phyloP scores from a whole-genome alignment of 2,113 vertebrate species.

The Perognathus longimembris region DNA sequence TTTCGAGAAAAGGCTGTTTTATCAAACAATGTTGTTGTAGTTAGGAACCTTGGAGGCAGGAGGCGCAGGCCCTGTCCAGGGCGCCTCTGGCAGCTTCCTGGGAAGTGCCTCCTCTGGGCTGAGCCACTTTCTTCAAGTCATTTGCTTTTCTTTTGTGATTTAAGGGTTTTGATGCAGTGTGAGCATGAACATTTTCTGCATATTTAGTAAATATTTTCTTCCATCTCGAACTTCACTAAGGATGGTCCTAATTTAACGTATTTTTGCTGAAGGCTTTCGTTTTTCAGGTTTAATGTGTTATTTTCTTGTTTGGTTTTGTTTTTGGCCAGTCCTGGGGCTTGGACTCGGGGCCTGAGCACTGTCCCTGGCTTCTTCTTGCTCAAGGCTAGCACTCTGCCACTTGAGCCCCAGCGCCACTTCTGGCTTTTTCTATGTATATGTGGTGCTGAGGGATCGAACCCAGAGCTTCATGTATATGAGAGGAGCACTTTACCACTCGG shows the following conservation, averaged over 20 bases:
- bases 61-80: neutral
- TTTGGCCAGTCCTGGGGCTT: no score
- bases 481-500: no score
- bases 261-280: neutral
- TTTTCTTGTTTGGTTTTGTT: no score
- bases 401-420: no score
- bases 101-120: neutral
- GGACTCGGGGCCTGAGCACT: no score
- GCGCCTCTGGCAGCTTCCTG: neutral
- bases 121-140: neutral
- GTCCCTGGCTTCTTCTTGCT: no score
- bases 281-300: neutral
- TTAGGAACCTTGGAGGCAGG: neutral
- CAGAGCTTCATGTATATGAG: no score
- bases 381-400: no score
- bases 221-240: neutral
- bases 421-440: no score
- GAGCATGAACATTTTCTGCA: neutral
- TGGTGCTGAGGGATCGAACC: no score
- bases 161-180: neutral
- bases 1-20: neutral
- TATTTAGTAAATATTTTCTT: neutral
- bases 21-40: neutral
- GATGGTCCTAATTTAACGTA: neutral
- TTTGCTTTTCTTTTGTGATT: neutral